Evolutionary conservation across 2,888 invertebrate genomes (phyloP).

Genomic region (Pseudococcus longispinus): DNA sequence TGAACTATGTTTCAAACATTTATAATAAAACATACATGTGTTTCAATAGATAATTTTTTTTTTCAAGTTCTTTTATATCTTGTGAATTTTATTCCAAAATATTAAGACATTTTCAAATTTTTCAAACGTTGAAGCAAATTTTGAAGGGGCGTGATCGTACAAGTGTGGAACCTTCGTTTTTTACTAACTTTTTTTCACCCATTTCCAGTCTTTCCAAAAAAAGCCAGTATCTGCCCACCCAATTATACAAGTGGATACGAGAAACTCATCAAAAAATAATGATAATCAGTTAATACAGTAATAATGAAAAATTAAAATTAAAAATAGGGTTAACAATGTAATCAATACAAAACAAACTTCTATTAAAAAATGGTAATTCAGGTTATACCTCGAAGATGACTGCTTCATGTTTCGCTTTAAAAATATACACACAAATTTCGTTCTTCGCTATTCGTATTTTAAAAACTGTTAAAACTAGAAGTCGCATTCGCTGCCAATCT

Average conservation of each 20-base stretch:
- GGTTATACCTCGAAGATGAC: not conserved
- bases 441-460: not conserved
- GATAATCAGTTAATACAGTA: not conserved
- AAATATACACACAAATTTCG: not conserved
- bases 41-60: no score
- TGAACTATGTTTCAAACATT: no score
- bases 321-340: not conserved
- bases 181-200: no score
- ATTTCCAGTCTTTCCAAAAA: no score
- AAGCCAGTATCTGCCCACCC: not conserved
- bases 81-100: no score
- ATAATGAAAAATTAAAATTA: not conserved
- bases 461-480: not conserved
- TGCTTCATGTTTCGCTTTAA: not conserved
- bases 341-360: not conserved
- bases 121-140: no score
- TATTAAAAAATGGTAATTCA: not conserved
- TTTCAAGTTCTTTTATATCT: no score
- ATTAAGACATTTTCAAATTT: no score
- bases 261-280: not conserved
- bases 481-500: not conserved
- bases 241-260: not conserved
- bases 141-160: no score
- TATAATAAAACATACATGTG: no score
- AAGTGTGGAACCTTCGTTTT: no score